Base-by-base conservation (phyloP, 1,140 invertebrate species). In the Drosophila athabasca region DNA sequence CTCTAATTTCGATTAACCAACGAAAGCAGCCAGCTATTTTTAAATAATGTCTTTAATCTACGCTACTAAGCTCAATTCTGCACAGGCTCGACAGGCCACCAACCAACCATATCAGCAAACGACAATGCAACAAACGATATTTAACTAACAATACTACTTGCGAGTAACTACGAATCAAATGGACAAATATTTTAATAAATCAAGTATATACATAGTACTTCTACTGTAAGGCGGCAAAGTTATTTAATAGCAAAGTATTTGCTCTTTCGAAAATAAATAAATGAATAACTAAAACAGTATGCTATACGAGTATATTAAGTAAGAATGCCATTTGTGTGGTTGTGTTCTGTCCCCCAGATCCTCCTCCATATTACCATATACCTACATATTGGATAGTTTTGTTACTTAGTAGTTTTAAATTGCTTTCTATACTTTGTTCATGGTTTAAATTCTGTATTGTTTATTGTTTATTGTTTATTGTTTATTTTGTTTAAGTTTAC, bases 81-180 rank as follows among this genome's bases (percentile, higher is more conserved):
- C 62, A 64, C 45, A 51, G 50, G 60, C 66, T 8, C 8, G 8
- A 19, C 17, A 19, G 3, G 31, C 31, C 31, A 31, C 41, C 46
- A 62, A 53, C 53, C 71, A 76, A 77, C 59, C 75, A 77, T 87
- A 87, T 87, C 82, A 88, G 79, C 79, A 75, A 83, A 75, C 82
- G 81, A 85, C 82, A 85, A 85, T 85, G 81, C 82, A 76, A 76
- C 29, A 48, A 60, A 55, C 69, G 53, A 65, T 53, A 51, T 64
- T 41, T 72, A 64, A 45, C 51, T 74, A 76, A 75, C 49, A 58
- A 45, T 15, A 57, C 58, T 15, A 58, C 57, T 58, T 67, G 35
- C 35, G 35, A 39, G 35, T 39, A 66, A 75, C 62, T 43, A 51
- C 26, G 62, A 76, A 74, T 71, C 49, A 74, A 74, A 65, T 35